A percentile compares a stretch with the other conserved stretches of the same genome.
phyloP scores from a whole-genome alignment of 2,797 vertebrate genomes.

The Merluccius polli region DNA sequence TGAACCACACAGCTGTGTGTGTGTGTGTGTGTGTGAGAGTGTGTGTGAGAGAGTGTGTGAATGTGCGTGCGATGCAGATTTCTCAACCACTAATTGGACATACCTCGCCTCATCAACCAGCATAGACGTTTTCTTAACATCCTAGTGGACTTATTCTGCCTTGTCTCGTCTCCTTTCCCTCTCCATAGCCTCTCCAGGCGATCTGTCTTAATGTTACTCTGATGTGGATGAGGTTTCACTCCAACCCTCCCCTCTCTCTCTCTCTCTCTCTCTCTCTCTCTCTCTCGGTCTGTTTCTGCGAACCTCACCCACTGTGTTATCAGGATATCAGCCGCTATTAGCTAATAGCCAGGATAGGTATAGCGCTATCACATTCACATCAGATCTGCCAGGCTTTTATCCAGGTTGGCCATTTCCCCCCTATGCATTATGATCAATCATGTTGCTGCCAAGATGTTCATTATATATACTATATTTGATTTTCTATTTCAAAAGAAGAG shows the following conservation, averaged over 20 bases:
- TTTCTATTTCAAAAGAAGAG: constrained; percentile 33
- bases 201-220: constrained; percentile 1
- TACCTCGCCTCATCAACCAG: constrained; percentile 8
- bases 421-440: constrained; percentile 58
- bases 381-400: constrained; percentile 56
- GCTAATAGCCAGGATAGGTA: constrained; percentile 64
- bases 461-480: background rate
- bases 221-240: constrained; percentile 15
- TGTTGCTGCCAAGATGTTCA: constrained; percentile 51
- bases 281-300: constrained; percentile 13
- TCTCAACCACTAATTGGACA: background rate
- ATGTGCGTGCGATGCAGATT: background rate
- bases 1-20: constrained; percentile 28
- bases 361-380: constrained; percentile 54
- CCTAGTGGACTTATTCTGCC: background rate
- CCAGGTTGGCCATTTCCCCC: constrained; percentile 59
- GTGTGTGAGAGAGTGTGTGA: background rate
- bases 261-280: constrained; percentile 14
- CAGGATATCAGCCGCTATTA: constrained; percentile 57
- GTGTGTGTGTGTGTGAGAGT: background rate
- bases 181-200: background rate
- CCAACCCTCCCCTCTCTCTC: constrained; percentile 23
- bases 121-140: constrained; percentile 1
- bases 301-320: constrained; percentile 50
- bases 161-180: background rate